These are phyloP conservation scores for Maccullochella peelii DNA, from an alignment of 2,113 vertebrate species.

Conservation along the genomic window DNA sequence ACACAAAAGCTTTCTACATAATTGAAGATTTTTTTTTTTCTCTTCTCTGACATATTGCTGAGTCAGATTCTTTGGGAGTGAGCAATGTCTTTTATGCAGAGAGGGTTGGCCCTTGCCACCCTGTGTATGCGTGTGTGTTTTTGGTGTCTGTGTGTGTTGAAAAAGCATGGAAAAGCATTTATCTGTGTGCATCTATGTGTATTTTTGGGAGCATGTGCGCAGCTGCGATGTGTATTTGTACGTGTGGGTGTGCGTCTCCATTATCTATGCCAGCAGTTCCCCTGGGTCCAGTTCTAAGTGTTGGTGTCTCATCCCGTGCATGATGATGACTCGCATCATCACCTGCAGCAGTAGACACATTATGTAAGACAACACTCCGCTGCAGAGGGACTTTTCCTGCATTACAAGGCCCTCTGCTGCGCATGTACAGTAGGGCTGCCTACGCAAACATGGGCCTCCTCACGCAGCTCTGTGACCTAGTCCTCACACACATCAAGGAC, in stretches of 20 bases:
- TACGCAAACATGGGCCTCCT: not conserved
- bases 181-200: not conserved
- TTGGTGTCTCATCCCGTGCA: conserved; percentile 58
- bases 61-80: conserved; percentile 74
- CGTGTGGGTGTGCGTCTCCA: conserved; percentile 27
- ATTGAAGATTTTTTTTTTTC: conserved; percentile 75
- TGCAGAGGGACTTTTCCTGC: conserved; percentile 66
- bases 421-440: not conserved
- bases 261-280: conserved; percentile 57
- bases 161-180: conserved; percentile 28
- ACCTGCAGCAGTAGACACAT: conserved; percentile 67
- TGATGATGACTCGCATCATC: conserved; percentile 72
- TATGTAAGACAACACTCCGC: conserved; percentile 65
- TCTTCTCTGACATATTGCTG: conserved; percentile 76
- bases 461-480: not conserved
- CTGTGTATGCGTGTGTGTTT: conserved; percentile 28
- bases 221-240: not conserved
- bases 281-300: conserved; percentile 46
- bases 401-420: conserved; percentile 24
- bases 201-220: not conserved
- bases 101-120: conserved; percentile 17
- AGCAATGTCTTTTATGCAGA: conserved; percentile 62
- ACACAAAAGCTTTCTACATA: conserved; percentile 84
- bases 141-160: conserved; percentile 16
- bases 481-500: conserved; percentile 47